phyloP scores from a whole-genome alignment of 2,113 vertebrate genomes.

The Merops nubicus region DNA sequence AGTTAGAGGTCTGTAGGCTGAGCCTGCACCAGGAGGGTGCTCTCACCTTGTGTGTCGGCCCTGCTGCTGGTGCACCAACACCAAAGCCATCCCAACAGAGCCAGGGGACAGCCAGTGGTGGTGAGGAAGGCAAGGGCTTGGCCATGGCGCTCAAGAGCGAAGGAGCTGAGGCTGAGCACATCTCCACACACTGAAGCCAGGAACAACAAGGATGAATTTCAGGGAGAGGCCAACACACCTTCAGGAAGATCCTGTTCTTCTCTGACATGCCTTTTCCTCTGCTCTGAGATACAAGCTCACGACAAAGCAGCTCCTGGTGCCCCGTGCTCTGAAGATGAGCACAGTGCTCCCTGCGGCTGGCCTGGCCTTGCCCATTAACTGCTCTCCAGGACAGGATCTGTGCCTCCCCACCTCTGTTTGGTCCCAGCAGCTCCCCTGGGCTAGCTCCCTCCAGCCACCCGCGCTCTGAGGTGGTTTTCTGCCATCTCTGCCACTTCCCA shows the following conservation, averaged over 20 bases:
- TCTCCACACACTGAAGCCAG: background rate
- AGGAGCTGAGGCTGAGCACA: background rate
- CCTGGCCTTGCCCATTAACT: background rate
- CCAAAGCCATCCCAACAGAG: background rate
- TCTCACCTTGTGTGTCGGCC: background rate
- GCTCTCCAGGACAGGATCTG: background rate
- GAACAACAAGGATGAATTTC: background rate
- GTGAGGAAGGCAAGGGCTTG: background rate
- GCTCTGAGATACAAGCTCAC: background rate
- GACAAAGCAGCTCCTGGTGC: background rate
- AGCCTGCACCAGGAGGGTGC: background rate
- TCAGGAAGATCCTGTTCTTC: background rate
- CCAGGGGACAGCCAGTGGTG: background rate
- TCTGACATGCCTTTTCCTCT: background rate
- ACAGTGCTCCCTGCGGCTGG: background rate
- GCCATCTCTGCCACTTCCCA: background rate
- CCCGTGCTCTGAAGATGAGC: background rate
- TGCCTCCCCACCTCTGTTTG: background rate
- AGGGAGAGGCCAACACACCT: background rate
- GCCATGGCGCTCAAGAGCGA: accelerated
- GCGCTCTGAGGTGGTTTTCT: background rate
- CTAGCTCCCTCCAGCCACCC: background rate
- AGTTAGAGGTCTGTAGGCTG: no score
- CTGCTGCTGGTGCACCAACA: background rate
- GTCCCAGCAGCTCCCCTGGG: background rate